Conservation (phyloP, 53 echinoderm and acorn worm genomes). For the Luidia sarsii region DNA sequence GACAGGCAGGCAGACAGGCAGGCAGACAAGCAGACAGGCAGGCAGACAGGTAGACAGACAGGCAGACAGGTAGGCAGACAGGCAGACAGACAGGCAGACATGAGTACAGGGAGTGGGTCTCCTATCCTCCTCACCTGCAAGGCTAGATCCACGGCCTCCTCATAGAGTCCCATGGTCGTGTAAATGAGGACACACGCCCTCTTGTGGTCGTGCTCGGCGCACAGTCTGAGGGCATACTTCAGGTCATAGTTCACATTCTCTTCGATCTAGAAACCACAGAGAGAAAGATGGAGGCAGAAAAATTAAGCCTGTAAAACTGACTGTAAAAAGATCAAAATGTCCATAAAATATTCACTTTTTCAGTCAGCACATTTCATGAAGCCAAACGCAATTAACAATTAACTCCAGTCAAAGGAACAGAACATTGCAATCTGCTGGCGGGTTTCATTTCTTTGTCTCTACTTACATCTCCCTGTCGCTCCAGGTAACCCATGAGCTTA, state of each 20-base stretch:
- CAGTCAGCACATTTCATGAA: no score
- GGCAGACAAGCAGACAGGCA: no score
- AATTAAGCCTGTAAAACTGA: neutral
- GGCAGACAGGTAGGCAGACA: no score
- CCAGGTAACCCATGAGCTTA: constrained; percentile 87
- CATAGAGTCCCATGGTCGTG: constrained; percentile 96
- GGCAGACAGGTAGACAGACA: no score
- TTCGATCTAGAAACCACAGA: constrained; percentile 67
- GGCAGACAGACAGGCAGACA: no score
- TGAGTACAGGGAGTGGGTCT: no score
- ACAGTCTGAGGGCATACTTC: constrained; percentile 89
- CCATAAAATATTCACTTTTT: no score
- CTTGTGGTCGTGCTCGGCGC: constrained; percentile 83
- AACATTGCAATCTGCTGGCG: no score
- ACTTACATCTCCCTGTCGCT: constrained; percentile 84
- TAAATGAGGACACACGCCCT: constrained; percentile 98
- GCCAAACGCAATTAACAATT: neutral
- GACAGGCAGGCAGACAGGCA: no score
- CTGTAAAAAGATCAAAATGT: neutral
- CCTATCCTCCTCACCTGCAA: no score
- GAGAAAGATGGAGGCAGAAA: neutral
- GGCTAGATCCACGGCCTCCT: constrained; percentile 94
- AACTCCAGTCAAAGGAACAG: neutral
- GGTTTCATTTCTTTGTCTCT: no score
- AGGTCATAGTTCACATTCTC: constrained; percentile 88